phyloP scores from a whole-genome alignment of 2,888 invertebrate genomes.

The Apeira syringaria region DNA sequence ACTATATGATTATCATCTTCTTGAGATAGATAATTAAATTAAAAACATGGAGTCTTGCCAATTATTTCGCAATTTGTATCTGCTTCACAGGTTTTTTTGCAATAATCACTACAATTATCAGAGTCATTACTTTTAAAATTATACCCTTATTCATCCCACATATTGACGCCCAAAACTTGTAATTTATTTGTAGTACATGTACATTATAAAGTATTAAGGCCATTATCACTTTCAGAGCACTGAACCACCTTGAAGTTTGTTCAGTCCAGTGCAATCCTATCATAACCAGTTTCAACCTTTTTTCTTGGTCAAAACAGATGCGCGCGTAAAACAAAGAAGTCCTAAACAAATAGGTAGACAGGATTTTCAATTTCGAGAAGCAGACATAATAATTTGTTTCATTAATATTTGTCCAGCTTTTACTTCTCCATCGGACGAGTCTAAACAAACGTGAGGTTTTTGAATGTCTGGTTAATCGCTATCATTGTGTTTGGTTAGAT shows the following conservation, averaged over 20 bases:
- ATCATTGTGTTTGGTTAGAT: not conserved
- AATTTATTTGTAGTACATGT: not conserved
- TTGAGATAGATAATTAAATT: no score
- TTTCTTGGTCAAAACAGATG: slow-evolving; percentile 34
- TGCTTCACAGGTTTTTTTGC: not conserved
- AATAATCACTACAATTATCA: not conserved
- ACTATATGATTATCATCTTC: no score
- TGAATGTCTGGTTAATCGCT: slow-evolving; percentile 6
- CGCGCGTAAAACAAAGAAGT: slow-evolving; percentile 37
- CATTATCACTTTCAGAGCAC: slow-evolving; percentile 24
- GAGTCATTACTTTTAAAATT: not conserved
- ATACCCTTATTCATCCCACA: not conserved
- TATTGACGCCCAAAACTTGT: not conserved
- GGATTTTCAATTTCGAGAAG: slow-evolving; percentile 24
- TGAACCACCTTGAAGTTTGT: slow-evolving; percentile 24
- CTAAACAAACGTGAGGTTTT: not conserved
- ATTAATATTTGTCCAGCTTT: slow-evolving; percentile 60
- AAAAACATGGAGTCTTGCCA: not conserved
- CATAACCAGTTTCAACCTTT: slow-evolving; percentile 27
- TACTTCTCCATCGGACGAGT: slow-evolving; percentile 27
- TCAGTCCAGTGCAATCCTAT: slow-evolving; percentile 30
- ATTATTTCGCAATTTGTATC: not conserved
- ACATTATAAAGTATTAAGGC: not conserved
- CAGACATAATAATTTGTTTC: slow-evolving; percentile 55
- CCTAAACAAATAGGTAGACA: slow-evolving; percentile 41